phyloP scores from a whole-genome alignment of 2,797 vertebrate genomes.

The Characodon lateralis region DNA sequence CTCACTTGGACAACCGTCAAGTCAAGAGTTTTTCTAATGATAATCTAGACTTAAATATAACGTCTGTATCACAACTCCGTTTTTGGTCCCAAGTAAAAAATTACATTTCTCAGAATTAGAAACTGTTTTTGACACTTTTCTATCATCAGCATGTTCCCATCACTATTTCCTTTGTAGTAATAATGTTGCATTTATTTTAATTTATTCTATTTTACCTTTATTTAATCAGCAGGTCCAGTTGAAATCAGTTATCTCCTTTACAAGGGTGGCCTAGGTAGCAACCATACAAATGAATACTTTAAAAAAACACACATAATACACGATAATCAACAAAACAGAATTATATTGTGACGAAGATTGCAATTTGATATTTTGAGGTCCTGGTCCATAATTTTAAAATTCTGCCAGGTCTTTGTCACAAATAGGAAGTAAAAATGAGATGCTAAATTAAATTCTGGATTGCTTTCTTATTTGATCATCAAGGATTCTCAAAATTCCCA shows the following conservation, averaged over 20 bases:
- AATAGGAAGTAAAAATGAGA: too few relatives aligned
- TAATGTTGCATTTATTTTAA: background rate
- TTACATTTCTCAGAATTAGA: background rate
- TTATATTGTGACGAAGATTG: background rate
- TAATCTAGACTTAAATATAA: background rate
- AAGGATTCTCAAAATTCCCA: too few relatives aligned
- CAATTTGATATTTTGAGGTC: background rate
- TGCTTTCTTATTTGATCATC: too few relatives aligned
- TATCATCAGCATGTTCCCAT: background rate
- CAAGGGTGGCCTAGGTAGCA: background rate
- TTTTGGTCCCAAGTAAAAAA: background rate
- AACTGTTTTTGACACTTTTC: background rate
- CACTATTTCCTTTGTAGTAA: background rate
- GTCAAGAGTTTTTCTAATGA: background rate
- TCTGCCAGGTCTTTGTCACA: too few relatives aligned
- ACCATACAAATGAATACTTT: background rate
- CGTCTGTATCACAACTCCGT: background rate
- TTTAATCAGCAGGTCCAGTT: background rate
- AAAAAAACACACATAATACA: background rate
- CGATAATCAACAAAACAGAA: background rate
- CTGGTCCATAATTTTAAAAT: background rate
- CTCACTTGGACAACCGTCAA: background rate
- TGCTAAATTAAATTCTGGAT: too few relatives aligned
- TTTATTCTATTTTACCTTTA: background rate
- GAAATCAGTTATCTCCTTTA: background rate